Conservation (phyloP, 2,797 vertebrate genomes). For the Chaenodraco wilsoni region DNA sequence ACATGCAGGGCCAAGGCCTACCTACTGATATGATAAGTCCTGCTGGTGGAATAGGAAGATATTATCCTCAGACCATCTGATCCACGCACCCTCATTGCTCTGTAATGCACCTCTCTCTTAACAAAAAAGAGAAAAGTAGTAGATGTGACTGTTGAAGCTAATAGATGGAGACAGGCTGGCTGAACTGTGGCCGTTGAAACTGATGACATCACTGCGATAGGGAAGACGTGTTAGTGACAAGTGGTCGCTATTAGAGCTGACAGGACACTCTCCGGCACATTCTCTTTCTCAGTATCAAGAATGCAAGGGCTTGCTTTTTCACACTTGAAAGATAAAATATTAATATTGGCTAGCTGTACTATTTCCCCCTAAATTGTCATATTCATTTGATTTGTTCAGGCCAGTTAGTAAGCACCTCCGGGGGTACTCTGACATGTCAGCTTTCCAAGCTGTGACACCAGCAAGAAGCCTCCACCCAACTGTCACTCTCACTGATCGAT, state of each 20-base stretch:
- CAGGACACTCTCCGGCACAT: constrained; percentile 61
- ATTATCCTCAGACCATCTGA: constrained; percentile 75
- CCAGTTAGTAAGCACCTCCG: constrained; percentile 32
- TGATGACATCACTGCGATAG: constrained; percentile 67
- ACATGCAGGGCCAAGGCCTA: constrained; percentile 79
- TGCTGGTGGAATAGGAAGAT: constrained; percentile 74
- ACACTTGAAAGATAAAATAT: constrained; percentile 50
- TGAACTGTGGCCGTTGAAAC: constrained; percentile 51
- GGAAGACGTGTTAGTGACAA: constrained; percentile 60
- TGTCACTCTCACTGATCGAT: constrained; percentile 77
- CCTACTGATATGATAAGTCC: constrained; percentile 83
- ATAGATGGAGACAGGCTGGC: constrained; percentile 59
- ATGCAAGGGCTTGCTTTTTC: constrained; percentile 39
- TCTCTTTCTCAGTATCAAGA: constrained; percentile 49
- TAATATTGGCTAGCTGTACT: constrained; percentile 33
- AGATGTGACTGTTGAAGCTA: constrained; percentile 53
- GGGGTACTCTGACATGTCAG: constrained; percentile 41
- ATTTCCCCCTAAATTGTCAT: constrained; percentile 27
- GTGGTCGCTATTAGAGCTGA: constrained; percentile 68
- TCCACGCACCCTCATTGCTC: constrained; percentile 69
- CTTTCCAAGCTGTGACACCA: constrained; percentile 50
- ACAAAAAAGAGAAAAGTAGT: constrained; percentile 20
- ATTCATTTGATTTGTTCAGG: constrained; percentile 21
- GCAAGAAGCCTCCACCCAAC: constrained; percentile 51
- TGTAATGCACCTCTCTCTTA: constrained; percentile 35